Base-by-base conservation (phyloP, 2,797 vertebrate species). In the Lindbergichthys nudifrons region DNA sequence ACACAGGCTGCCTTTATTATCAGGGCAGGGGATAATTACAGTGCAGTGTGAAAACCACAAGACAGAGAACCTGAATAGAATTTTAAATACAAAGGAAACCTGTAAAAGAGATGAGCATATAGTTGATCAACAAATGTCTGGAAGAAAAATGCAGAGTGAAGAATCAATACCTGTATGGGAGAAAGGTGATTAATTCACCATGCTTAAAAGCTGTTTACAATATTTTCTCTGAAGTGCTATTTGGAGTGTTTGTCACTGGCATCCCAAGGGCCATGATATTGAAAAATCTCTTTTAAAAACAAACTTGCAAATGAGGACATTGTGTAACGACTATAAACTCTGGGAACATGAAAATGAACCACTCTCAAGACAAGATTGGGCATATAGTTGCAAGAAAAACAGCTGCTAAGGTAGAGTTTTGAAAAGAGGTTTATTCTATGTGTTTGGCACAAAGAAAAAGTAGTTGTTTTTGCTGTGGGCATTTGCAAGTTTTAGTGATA, bases 11-110 rank as follows among this genome's bases (percentile, higher is more conserved):
- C 64, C 5, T 14, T 83, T 80, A 80, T 85, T 83, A 79, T 72
- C 48, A 70, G 62, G 75, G 57, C 65, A 56, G 62, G 45, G 43
- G 70, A 72, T 89, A 83, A 89, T 89, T 86, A 80, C 15, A 59
- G 65, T 68, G 85, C 83, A 43, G 14, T 13, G 65, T 58, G 51
- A 81, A 90, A 87, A 79, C 60, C 68, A 54, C 4, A 11, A 87
- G 70, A 52, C 41, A 76, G 59, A 76, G 68, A 51, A 45, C 56
- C 56, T 30, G 1, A 52, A 75, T 48, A 57, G 70, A 86, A 80
- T 87, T 81, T 75, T 7, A 59, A 85, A 83, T 82, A 61, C 60
- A 71, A 71, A 39, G 52, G 77, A 76, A 87, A 77, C 21, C 32
- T n/a, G 46, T 68, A 62, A 78, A 50, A 74, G 30, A 64, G 32